Conservation (phyloP, 2,797 vertebrate species). For the Ceyx erithaca region DNA sequence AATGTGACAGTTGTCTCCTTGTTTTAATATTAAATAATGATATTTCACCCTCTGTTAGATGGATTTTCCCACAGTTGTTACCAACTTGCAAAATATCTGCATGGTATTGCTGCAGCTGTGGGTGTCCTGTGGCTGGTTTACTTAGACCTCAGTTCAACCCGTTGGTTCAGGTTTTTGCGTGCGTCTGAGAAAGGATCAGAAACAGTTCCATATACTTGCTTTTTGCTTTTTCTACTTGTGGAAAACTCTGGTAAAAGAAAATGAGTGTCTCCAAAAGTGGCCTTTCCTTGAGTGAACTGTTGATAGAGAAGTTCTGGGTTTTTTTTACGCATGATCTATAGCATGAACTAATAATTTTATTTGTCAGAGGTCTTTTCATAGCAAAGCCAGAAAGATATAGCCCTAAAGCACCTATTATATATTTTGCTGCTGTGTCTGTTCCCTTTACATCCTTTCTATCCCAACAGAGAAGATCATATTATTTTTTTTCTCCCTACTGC, state of each 20-base stretch:
- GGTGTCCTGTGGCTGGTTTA: not conserved
- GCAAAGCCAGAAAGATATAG: not conserved
- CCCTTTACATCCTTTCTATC: not conserved
- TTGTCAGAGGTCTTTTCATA: constrained; percentile 29
- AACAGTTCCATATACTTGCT: not conserved
- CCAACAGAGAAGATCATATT: not conserved
- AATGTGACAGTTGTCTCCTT: not conserved
- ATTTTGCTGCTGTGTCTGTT: constrained; percentile 4
- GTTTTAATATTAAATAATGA: not conserved
- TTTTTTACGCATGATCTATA: not conserved
- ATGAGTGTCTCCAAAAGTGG: not conserved
- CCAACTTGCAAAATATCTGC: not conserved
- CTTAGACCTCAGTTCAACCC: not conserved
- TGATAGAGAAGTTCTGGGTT: not conserved
- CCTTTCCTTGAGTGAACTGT: not conserved
- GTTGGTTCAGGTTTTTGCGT: not conserved
- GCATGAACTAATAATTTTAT: not conserved
- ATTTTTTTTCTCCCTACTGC: constrained; percentile 4
- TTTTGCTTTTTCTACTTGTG: not conserved
- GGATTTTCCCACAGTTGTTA: constrained; percentile 31
- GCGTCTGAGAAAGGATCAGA: not conserved
- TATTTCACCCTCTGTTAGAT: not conserved
- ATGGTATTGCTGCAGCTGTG: constrained; percentile 20
- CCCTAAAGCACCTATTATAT: constrained; percentile 20
- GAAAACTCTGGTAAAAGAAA: not conserved